Base-by-base conservation (phyloP, 2,113 vertebrate species). In the Emydura subglobosa region DNA sequence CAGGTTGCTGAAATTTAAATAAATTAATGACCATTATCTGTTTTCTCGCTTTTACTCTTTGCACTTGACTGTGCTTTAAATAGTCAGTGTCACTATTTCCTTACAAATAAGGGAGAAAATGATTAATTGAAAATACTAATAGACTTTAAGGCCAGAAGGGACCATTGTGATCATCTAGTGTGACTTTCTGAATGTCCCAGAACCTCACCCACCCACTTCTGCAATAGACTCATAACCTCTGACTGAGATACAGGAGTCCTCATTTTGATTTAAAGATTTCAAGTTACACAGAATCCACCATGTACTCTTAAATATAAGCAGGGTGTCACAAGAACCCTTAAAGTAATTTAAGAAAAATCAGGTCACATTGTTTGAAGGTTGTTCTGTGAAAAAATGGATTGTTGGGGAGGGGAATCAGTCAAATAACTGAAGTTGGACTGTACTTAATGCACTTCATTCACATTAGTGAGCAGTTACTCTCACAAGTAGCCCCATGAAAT, bases 401-500 rank as follows among this genome's bases (percentile, higher is more conserved):
- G 44, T 51, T 74, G 51, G 3, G 51, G 16, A 3, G 29, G 19
- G 21, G 31, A 14, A 29, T 42, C 17, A 22, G 10, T 10, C 29
- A 27, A 29, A 47, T 4, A 47, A 47, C 7, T 47, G 42, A 47
- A 53, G 24, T 68, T 55, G 49, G 25, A 8, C 8, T 21, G 39
- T 68, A 8, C 4, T 53, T 13, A 21, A 1, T 13, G 3, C 34
- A 17, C 51, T 51, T 53, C 31, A 42, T 39, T 17, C 55, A 22
- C 34, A 57, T 22, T 42, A 47, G 19, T 53, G 6, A 47, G 6
- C 21, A 79, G 85, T 65, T 42, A 49, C 11, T 44, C 21, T 6
- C 55, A 42, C 42, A 22, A 1, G 0, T 1, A 34, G 81, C 81
- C 19, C 51, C 39, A n/a, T 59, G 82, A 34, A 82, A 3, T 3